phyloP scores from a whole-genome alignment of 1,140 invertebrate species.

The Hyphantria cunea region DNA sequence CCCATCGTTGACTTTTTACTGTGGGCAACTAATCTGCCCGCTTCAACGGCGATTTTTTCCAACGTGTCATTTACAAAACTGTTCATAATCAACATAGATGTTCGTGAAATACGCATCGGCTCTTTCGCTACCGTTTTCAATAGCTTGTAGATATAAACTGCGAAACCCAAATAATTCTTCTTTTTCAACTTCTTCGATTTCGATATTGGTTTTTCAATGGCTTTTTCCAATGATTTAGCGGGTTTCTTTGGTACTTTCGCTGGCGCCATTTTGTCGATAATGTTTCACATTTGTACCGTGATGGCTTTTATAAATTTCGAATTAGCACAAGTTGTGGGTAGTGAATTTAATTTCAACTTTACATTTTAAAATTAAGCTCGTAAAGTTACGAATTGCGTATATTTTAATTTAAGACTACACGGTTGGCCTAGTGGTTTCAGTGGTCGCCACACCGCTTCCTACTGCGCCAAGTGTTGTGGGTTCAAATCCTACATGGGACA shows the following conservation, averaged over 20 bases:
- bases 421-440: too few species aligned
- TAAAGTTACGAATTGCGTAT: too few species aligned
- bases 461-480: too few species aligned
- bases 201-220: conserved; percentile 49
- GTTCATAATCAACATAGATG: conserved; percentile 85
- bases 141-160: conserved; percentile 88
- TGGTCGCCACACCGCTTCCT: too few species aligned
- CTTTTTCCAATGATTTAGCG: conserved; percentile 53
- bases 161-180: conserved; percentile 85
- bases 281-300: neutral
- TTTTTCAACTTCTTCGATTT: conserved; percentile 75
- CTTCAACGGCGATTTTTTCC: conserved; percentile 84
- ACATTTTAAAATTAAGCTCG: too few species aligned
- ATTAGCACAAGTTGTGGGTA: conserved; percentile 4
- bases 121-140: conserved; percentile 76
- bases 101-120: conserved; percentile 69
- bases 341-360: too few species aligned
- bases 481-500: too few species aligned
- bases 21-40: conserved; percentile 75
- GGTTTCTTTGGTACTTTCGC: conserved; percentile 47
- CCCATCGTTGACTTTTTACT: conserved; percentile 82
- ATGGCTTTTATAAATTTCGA: neutral
- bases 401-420: too few species aligned
- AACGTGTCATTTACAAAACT: conserved; percentile 81
- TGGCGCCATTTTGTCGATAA: conserved; percentile 51